Conservation (phyloP, 2,888 invertebrate genomes). For the Bruchidius siliquastri region DNA sequence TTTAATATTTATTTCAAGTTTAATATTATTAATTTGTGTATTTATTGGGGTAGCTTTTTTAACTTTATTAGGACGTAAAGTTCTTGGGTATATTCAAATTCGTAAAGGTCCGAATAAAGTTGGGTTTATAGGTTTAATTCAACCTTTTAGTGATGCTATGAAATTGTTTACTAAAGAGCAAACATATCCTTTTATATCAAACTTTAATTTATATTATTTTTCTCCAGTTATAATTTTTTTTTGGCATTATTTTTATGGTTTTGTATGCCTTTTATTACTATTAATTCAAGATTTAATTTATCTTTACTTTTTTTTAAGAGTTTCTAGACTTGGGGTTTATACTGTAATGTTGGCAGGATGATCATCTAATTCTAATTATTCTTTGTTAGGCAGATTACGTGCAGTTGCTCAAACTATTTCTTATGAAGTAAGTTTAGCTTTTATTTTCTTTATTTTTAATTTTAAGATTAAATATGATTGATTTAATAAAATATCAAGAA, state of each 20-base stretch:
- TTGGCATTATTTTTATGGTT: conserved; percentile 51
- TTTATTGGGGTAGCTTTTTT: conserved; percentile 68
- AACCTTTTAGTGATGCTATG: conserved; percentile 69
- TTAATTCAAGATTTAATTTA: conserved; percentile 55
- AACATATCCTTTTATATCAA: conserved; percentile 54
- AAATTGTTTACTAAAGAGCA: conserved; percentile 67
- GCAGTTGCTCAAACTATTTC: conserved; percentile 70
- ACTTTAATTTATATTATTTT: conserved; percentile 58
- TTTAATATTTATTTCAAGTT: conserved; percentile 33
- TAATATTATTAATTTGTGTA: conserved; percentile 57
- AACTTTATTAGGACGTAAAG: conserved; percentile 66
- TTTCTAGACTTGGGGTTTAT: conserved; percentile 62
- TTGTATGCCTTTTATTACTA: conserved; percentile 54
- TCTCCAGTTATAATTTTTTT: conserved; percentile 15
- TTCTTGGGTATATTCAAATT: conserved; percentile 68
- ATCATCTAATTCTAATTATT: conserved; percentile 69
- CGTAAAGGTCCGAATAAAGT: conserved; percentile 73
- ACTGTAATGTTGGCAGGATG: conserved; percentile 61
- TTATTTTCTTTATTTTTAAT: conserved; percentile 59
- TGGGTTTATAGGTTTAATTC: conserved; percentile 57
- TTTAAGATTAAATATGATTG: conserved; percentile 49
- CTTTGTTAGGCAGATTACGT: conserved; percentile 64
- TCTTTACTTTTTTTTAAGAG: conserved; percentile 63
- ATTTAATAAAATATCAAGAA: conserved; percentile 48
- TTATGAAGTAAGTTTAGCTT: conserved; percentile 67